Conservation (phyloP, 2,797 vertebrate species). For the Arctocebus calabarensis region DNA sequence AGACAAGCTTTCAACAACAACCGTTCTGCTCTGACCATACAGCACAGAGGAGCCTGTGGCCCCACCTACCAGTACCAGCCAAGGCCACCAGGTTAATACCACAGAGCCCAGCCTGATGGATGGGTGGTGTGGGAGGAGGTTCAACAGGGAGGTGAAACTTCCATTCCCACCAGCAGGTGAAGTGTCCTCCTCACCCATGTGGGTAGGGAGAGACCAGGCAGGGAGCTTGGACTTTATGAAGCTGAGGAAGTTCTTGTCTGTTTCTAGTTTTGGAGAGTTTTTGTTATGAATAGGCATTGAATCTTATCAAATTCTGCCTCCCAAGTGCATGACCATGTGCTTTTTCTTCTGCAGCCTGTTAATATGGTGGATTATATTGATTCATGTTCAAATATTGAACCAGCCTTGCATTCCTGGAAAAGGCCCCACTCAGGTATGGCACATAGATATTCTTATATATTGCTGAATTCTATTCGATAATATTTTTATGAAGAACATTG, state of each 20-base stretch:
- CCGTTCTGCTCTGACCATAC: not conserved
- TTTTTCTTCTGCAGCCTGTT: not conserved
- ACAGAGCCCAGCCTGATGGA: not conserved
- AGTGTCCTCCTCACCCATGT: too few relatives aligned
- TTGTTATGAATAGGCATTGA: not conserved
- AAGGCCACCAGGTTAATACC: not conserved
- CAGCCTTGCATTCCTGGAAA: not conserved
- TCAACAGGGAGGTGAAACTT: not conserved
- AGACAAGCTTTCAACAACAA: not conserved
- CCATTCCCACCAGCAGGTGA: not conserved
- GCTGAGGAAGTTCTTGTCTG: not conserved
- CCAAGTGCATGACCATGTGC: not conserved
- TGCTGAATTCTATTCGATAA: not conserved
- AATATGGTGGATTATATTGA: not conserved
- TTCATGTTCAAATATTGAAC: not conserved
- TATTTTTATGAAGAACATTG: not conserved
- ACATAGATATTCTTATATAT: not conserved
- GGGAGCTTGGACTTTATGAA: not conserved
- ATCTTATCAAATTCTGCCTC: not conserved
- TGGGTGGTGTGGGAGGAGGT: not conserved
- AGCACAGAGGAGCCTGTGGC: not conserved
- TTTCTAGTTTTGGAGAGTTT: not conserved
- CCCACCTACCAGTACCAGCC: not conserved
- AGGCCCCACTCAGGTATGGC: not conserved
- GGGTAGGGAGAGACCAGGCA: not conserved